Evolutionary conservation across 2,113 vertebrate genomes (phyloP), one percentile per base, ranked within the genome.

Genomic region (Saguinus midas): DNA sequence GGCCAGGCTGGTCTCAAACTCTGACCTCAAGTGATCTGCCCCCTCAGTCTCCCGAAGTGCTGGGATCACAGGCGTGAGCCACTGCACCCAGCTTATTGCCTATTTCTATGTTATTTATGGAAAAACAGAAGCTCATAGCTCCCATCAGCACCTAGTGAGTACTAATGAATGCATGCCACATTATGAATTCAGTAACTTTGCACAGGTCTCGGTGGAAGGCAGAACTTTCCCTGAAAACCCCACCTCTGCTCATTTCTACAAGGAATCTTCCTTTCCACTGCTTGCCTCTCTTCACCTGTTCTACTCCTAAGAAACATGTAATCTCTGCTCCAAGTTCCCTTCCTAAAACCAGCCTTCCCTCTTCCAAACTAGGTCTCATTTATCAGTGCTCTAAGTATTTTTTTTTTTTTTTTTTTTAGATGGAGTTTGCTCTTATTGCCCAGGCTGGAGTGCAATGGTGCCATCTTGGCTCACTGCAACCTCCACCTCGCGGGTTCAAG

Each of bases 131-230:
- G 35, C 27, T 27, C n/a, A 1, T 0, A 48, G 50, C n/a, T 66
- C 84, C n/a, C 0, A 0, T 0, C 5, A 10, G 37, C 7, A 0
- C 43, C 25, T 29, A 6, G 5, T 7, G 58, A 45, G 21, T 9
- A 18, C 29, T 72, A 17, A 27, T 37, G 76, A 50, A 40, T 16
- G 16, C 8, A 11, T 7, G 20, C 27, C 66, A 37, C 55, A 7
- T 4, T 21, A 20, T 8, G 72, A 20, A 57, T 17, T 76, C 57
- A 29, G 5, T 5, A 6, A 32, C 27, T 94, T 80, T 80, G 40
- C 12, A 1, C 0, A n/a, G 20, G 27, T 58, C 17, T 75, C 57
- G 2, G 1, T 37, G 16, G 18, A 5, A 29, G 20, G 23, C 52
- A 32, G 18, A 35, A 20, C 45, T 81, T 70, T 18, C 29, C 14